Evolutionary conservation across 1,140 invertebrate species (phyloP).

Genomic region (Bombus superbus): DNA sequence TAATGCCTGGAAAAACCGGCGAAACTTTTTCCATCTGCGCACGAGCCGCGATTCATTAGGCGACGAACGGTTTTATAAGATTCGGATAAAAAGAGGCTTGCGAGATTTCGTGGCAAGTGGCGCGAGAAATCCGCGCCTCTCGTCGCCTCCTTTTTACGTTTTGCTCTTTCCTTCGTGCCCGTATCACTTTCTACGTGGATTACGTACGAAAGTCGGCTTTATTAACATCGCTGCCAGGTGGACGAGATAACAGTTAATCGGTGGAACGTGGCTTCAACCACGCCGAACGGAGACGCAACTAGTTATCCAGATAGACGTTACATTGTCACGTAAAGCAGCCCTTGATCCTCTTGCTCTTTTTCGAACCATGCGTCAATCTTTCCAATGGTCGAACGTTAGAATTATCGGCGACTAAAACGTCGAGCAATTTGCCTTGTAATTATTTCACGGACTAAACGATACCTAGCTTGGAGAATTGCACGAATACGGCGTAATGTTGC

Average conservation of each 20-base stretch:
- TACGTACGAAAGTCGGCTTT: conserved; percentile 23
- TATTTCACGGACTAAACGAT: too few species aligned
- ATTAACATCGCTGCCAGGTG: conserved; percentile 39
- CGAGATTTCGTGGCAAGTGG: too few species aligned
- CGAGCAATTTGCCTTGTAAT: too few species aligned
- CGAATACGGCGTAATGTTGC: too few species aligned
- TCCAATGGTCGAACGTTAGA: background rate
- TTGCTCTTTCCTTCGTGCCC: background rate
- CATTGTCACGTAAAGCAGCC: background rate
- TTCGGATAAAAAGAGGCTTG: background rate
- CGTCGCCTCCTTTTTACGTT: background rate
- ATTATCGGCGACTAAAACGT: background rate
- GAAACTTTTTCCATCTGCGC: background rate
- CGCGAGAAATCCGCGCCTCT: background rate
- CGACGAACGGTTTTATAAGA: conserved; percentile 19
- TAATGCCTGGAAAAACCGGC: background rate
- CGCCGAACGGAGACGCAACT: background rate
- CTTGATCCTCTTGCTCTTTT: background rate
- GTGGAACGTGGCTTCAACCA: conserved; percentile 1
- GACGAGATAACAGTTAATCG: conserved; percentile 49
- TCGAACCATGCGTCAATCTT: background rate
- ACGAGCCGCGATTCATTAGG: conserved; percentile 11
- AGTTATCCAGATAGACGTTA: background rate
- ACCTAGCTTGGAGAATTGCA: too few species aligned
- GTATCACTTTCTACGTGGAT: conserved; percentile 19